These are phyloP conservation scores for Platalea minor DNA, from an alignment of 2,797 vertebrate genomes.

Conservation along the genomic window DNA sequence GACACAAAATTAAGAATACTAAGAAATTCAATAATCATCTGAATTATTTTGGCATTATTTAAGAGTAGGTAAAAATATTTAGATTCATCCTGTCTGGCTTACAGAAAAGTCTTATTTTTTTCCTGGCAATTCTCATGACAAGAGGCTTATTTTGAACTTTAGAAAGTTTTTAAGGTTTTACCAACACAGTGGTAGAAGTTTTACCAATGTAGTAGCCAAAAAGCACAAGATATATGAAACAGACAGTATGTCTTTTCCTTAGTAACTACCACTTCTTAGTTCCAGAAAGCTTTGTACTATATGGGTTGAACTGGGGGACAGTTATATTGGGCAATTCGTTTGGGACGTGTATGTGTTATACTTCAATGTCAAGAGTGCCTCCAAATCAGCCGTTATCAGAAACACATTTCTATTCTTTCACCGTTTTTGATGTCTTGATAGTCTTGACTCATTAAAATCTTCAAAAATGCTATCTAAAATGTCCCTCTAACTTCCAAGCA, in stretches of 20 bases:
- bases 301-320: not conserved
- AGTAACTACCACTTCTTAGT: not conserved
- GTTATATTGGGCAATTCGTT: not conserved
- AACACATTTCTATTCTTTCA: not conserved
- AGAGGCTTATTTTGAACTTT: not conserved
- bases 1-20: not conserved
- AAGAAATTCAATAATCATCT: not conserved
- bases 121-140: not conserved
- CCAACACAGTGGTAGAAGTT: not conserved
- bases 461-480: not conserved
- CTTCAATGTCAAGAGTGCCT: not conserved
- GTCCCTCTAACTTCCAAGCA: not conserved
- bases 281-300: not conserved
- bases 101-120: not conserved
- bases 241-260: not conserved
- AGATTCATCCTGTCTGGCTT: not conserved
- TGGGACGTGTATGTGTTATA: accelerated
- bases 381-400: not conserved
- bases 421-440: not conserved
- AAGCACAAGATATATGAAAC: not conserved
- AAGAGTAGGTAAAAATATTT: not conserved
- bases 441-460: not conserved
- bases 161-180: not conserved
- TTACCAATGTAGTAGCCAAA: not conserved
- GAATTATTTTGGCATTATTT: not conserved